Conservation (phyloP, 2,113 vertebrate genomes). For the Gallinago paraguaiae region DNA sequence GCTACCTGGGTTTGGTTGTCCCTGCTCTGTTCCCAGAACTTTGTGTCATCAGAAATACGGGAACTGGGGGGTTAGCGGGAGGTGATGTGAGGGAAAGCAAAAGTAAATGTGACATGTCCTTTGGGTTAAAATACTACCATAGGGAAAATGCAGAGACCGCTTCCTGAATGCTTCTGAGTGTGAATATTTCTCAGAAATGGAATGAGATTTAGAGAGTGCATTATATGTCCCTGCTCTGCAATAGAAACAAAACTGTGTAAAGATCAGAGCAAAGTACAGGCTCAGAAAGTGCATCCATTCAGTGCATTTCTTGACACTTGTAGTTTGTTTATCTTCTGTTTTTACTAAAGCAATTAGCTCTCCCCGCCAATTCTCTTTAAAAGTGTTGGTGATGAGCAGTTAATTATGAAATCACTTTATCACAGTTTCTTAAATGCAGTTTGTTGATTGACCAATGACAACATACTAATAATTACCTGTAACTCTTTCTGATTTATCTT, state of each 20-base stretch:
- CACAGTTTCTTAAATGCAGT: constrained; percentile 14
- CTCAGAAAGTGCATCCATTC: not conserved
- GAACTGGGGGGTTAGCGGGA: accelerated
- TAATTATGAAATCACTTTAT: constrained; percentile 45
- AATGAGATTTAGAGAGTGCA: not conserved
- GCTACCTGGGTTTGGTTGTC: not conserved
- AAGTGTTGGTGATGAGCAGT: not conserved
- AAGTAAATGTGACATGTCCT: not conserved
- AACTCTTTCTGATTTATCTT: constrained; percentile 54
- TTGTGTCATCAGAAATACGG: not conserved
- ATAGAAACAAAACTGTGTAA: not conserved
- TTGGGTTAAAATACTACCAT: not conserved
- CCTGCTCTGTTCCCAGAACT: not conserved
- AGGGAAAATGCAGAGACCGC: not conserved
- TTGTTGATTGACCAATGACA: constrained; percentile 49
- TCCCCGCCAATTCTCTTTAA: not conserved
- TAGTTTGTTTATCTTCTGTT: not conserved
- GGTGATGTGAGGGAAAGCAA: not conserved
- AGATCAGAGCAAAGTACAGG: not conserved
- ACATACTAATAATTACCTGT: constrained; percentile 17
- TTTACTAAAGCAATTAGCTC: constrained; percentile 17
- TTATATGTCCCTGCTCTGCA: not conserved
- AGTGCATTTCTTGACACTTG: not conserved
- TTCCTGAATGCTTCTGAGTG: not conserved
- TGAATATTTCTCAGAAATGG: not conserved